Evolutionary conservation across 2,888 invertebrate genomes (phyloP), one percentile per base, ranked within the genome.

Genomic region (Lithophane semibrunnea): DNA sequence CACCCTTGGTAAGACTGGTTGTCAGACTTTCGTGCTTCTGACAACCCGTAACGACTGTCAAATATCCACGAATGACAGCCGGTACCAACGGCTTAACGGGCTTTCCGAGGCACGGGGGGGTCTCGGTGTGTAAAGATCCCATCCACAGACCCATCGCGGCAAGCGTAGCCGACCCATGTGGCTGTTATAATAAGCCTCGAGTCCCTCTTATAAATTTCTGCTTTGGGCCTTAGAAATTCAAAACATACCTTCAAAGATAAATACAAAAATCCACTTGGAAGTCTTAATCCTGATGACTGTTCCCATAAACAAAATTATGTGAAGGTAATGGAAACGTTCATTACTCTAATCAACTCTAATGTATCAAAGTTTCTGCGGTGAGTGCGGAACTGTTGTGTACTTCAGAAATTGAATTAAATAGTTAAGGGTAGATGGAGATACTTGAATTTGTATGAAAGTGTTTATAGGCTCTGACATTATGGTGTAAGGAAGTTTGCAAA

Each of bases 351-450:
- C 64, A 56, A 75, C 47, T 67, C 12, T 65, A 68, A 68, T 68
- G 42, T 65, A 24, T 44, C 58, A 47, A 70, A 76, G 24, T 76
- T 70, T 60, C 16, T 44, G n/a, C 42, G 16, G 3, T 21, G 29
- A 65, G n/a, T 58, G 18, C 3, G n/a, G 16, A 47, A 58, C 49
- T 60, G 29, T 1, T 47, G 29, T n/a, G 13, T 67, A 44, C 52
- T 54, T 44, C 52, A 37, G 52, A 42, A 44, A 78, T 52, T 58
- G 64, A 64, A 77, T 77, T 69, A 52, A 68, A 65, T 78, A 65
- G 58, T 58, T 76, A 65, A 21, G 58, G 24, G 52, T 58, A 21
- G 16, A 37, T 12, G 47, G 3, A 18, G 56, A 18, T 8, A n/a
- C n/a, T 44, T 29, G 8, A 47, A 47, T 16, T 47, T 73, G 29